Conservation (phyloP, 2,113 vertebrate species). For the Felis catus region F.catus_Fca126_mat1.0 CM031415.1:54982001-54982500, state of each 20-base stretch:
- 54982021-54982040: neutral
- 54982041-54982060: neutral
- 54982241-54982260: neutral
- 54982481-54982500: neutral
- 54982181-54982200: neutral
- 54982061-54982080: neutral
- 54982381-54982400: neutral
- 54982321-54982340: neutral
- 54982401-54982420: neutral
- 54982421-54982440: neutral
- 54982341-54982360: neutral
- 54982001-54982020: neutral
- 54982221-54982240: neutral
- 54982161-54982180: neutral
- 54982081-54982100: neutral
- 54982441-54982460: neutral
- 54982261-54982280: neutral
- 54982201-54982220: neutral
- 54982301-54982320: neutral
- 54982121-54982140: neutral
- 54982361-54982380: neutral
- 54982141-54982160: neutral
- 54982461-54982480: neutral
- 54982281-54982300: neutral
- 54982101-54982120: neutral